phyloP scores from a whole-genome alignment of 2,888 invertebrate genomes.

The Geophilus truncorum region DNA sequence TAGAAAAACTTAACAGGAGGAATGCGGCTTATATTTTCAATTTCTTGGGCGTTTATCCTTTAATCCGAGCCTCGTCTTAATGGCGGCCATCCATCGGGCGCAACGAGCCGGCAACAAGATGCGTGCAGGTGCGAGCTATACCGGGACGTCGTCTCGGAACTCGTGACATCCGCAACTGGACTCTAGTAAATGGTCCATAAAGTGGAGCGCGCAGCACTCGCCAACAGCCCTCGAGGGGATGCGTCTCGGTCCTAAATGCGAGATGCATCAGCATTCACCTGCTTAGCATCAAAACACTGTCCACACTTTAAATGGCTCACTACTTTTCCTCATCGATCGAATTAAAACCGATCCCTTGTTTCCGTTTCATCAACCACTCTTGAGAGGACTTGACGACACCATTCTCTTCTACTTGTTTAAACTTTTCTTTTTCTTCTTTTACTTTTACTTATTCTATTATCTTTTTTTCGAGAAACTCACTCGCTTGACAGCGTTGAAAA shows the following conservation, averaged over 20 bases:
- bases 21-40: neutral
- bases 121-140: conserved; percentile 20
- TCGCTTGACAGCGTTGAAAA: too few relatives aligned
- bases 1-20: neutral
- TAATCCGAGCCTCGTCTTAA: conserved; percentile 10
- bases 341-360: conserved; percentile 6
- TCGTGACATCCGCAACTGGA: conserved; percentile 18
- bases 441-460: neutral
- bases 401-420: neutral
- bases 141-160: neutral
- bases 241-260: conserved; percentile 16
- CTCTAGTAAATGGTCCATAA: conserved; percentile 6
- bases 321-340: conserved; percentile 6
- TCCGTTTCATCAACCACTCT: conserved; percentile 7
- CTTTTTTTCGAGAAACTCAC: too few relatives aligned
- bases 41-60: conserved; percentile 9
- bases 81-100: neutral
- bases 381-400: neutral
- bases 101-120: conserved; percentile 11
- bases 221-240: conserved; percentile 14
- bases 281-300: conserved; percentile 20
- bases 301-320: conserved; percentile 12
- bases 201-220: conserved; percentile 1
- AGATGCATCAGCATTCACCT: conserved; percentile 20
- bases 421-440: neutral